Evolutionary conservation across 2,113 vertebrate genomes (phyloP).

Genomic region (Hypocryptadius cinnamomeus): DNA sequence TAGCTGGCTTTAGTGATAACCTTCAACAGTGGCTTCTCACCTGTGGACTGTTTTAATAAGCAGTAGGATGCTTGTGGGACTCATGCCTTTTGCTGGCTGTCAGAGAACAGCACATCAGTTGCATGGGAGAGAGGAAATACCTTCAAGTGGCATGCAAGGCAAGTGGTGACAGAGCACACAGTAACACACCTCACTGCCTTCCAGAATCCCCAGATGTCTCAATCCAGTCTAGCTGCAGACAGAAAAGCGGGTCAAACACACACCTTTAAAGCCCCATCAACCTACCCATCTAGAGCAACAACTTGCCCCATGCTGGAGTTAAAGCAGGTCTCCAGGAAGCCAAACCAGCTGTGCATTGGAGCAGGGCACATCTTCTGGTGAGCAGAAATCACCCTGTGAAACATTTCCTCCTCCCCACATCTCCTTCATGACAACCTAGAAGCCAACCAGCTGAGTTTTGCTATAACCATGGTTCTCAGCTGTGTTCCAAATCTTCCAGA

Average conservation of each 20-base stretch:
- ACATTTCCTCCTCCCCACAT: background rate
- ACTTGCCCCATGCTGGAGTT: background rate
- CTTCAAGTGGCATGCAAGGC: background rate
- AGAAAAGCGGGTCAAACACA: background rate
- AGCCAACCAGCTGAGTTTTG: background rate
- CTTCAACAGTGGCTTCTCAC: background rate
- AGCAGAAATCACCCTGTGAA: background rate
- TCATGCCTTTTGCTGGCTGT: background rate
- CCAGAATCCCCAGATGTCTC: background rate
- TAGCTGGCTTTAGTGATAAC: background rate
- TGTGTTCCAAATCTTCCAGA: background rate
- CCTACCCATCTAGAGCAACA: background rate
- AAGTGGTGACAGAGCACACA: background rate
- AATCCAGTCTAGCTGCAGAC: background rate
- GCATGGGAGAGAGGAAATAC: background rate
- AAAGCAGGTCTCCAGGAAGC: background rate
- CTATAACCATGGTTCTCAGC: background rate
- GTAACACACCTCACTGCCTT: background rate
- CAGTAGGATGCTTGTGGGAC: background rate
- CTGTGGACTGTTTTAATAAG: background rate
- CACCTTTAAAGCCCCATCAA: background rate
- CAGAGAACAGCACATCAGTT: background rate
- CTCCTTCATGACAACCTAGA: background rate
- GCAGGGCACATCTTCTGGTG: background rate
- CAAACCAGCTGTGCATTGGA: accelerated